These are phyloP conservation scores for Coptodon rendalli DNA, from an alignment of 2,113 vertebrate genomes.

Conservation along the genomic window DNA sequence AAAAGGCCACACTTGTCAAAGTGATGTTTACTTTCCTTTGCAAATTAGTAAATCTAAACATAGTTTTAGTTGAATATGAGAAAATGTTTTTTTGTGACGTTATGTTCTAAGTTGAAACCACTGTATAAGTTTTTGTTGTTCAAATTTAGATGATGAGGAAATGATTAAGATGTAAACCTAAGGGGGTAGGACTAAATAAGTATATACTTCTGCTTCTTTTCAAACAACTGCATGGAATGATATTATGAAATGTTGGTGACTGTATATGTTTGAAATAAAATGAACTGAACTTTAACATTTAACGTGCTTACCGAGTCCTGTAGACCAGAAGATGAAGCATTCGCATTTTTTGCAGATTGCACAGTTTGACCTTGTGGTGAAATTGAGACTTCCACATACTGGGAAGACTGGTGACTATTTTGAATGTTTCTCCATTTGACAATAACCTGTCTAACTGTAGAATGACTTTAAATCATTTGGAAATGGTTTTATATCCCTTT, in stretches of 20 bases:
- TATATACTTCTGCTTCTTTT: neutral
- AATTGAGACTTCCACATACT: neutral
- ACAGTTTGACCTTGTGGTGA: neutral
- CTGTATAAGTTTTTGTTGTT: neutral
- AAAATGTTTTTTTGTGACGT: neutral
- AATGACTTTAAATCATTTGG: neutral
- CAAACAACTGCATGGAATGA: accelerated
- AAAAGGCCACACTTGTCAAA: neutral
- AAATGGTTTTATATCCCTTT: neutral
- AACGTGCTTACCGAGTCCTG: neutral
- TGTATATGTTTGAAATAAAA: neutral
- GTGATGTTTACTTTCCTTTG: neutral
- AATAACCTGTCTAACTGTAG: neutral
- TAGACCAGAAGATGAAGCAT: neutral
- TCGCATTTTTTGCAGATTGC: neutral
- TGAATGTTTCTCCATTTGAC: neutral
- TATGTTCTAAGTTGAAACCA: neutral
- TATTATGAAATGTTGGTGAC: neutral
- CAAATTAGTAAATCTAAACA: neutral
- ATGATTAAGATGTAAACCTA: neutral
- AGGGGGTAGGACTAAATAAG: neutral
- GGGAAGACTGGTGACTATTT: neutral
- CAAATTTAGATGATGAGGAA: neutral
- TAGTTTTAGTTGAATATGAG: neutral
- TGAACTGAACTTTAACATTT: neutral